Base-by-base conservation (phyloP, 92 coral and sea anemone genomes). In the Phenganax subtilis region DNA sequence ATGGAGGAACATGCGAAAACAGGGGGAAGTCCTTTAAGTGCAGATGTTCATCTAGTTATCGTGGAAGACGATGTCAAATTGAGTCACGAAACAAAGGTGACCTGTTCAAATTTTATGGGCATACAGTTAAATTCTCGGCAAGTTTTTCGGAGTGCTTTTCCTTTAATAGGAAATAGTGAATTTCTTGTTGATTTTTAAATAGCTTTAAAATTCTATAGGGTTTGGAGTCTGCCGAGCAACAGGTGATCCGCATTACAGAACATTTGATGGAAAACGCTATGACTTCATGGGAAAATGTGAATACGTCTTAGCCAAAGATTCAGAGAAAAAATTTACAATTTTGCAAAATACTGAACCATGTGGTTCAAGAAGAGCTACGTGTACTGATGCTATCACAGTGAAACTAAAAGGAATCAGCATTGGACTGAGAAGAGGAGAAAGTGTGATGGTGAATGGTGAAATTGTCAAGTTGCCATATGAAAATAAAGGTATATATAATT, bases 201-300 rank as follows among this genome's bases (percentile, higher is more conserved):
- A 37, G 47, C 47, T 37, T 37, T 37, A 1, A 37, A 37, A 0
- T 17, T 7, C 54, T 15, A 16, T 51, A 75, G 79, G 10, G 16
- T 37, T 6, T 9, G 81, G 52, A 7, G 64, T 62, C 9, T 76
- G 81, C 54, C 47, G 67, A 27, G 81, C 81, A 76, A 76, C 62
- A 10, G 81, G 81, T 28, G 81, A 76, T 51, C 81, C 81, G 56
- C 81, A 76, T 9, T 76, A 76, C 68, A 54, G 7, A 56, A 76
- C 81, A 28, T 76, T 76, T 52, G 81, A 76, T 57, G 81, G 81
- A 9, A 57, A 58, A 76, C 81, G 81, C 12, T 76, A 76, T 54
- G 37, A 55, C 67, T 76, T 25, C 15, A 76, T 76, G 81, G 81
- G 81, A 57, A 76, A 76, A 28, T 76, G 81, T 76, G 54, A 76